Evolutionary conservation across 2,888 invertebrate species (phyloP).

Genomic region (Eulithis prunata): DNA sequence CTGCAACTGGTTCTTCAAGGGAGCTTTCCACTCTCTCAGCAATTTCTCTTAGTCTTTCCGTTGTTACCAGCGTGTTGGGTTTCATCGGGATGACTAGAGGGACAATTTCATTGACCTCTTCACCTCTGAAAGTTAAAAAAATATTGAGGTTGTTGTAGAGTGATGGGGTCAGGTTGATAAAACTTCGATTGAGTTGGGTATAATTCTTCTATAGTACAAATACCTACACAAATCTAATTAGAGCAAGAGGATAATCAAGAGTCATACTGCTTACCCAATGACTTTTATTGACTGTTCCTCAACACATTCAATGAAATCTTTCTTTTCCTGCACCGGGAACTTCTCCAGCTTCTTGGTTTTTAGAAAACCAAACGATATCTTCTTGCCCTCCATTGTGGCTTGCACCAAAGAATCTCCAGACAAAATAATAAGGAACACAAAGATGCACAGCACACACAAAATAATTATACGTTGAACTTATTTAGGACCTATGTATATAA

Average conservation of each 20-base stretch:
- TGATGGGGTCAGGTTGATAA: too few species aligned
- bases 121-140: slow-evolving; percentile 69
- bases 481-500: too few species aligned
- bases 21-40: slow-evolving; percentile 78
- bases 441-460: background rate
- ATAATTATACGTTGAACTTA: too few species aligned
- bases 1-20: slow-evolving; percentile 76
- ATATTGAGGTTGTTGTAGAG: background rate
- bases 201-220: too few species aligned
- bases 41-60: slow-evolving; percentile 76
- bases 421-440: background rate
- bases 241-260: too few species aligned
- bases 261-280: slow-evolving; percentile 83
- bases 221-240: too few species aligned
- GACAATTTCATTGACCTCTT: slow-evolving; percentile 76
- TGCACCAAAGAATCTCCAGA: background rate
- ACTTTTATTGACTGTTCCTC: slow-evolving; percentile 91
- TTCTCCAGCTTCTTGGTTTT: slow-evolving; percentile 84
- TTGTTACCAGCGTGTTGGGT: slow-evolving; percentile 81
- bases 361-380: slow-evolving; percentile 92
- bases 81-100: slow-evolving; percentile 88
- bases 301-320: slow-evolving; percentile 90
- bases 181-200: too few species aligned
- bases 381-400: slow-evolving; percentile 86
- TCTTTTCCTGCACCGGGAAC: slow-evolving; percentile 75